phyloP scores from a whole-genome alignment of 2,888 invertebrate species.

The Amorpha juglandis region DNA sequence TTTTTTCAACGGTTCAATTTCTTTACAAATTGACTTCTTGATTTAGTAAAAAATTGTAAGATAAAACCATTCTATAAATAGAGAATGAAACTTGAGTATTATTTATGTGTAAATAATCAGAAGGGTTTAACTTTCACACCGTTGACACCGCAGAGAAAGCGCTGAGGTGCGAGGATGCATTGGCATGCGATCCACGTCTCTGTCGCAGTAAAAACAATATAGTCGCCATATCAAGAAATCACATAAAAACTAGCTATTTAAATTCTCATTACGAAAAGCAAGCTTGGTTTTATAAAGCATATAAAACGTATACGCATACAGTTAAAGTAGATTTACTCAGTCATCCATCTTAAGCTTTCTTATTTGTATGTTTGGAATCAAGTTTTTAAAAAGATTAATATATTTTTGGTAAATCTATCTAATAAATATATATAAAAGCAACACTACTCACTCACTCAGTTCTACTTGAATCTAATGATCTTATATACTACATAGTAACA shows the following conservation, averaged over 20 bases:
- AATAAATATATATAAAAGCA: no score
- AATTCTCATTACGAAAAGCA: background rate
- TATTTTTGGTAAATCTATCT: no score
- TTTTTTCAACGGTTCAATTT: no score
- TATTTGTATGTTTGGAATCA: no score
- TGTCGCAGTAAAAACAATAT: constrained; percentile 17
- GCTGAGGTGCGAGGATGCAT: constrained; percentile 42
- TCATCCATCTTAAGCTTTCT: no score
- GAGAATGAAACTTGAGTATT: constrained; percentile 1
- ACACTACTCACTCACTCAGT: no score
- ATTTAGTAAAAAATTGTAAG: background rate
- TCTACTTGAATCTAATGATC: no score
- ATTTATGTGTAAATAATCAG: constrained; percentile 32
- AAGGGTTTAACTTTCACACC: constrained; percentile 45
- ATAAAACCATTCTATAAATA: constrained; percentile 15
- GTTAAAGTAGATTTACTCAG: no score
- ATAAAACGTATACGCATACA: background rate
- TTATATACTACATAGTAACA: no score
- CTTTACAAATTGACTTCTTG: no score
- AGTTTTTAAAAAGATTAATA: no score
- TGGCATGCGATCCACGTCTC: constrained; percentile 44
- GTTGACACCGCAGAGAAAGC: constrained; percentile 48
- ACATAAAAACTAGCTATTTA: background rate
- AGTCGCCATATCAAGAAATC: constrained; percentile 12
- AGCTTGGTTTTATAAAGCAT: background rate